These are phyloP conservation scores for Somateria mollissima DNA, from an alignment of 2,797 vertebrate genomes.

Conservation along the genomic window DNA sequence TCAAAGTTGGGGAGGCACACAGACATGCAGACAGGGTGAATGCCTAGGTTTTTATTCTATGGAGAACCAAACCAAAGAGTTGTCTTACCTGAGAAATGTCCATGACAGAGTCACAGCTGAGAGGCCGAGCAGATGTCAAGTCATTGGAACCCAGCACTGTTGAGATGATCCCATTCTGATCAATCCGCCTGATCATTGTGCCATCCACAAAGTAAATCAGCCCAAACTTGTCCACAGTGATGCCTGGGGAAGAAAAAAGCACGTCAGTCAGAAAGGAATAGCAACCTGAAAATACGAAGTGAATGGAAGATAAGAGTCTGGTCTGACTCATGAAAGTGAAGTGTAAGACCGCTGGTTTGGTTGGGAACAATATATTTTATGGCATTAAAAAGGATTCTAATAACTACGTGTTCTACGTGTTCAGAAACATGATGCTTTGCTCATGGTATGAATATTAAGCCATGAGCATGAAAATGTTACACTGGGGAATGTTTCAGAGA, in stretches of 20 bases:
- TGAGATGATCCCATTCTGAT: conserved; percentile 98
- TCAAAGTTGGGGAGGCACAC: background rate
- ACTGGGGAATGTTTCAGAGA: background rate
- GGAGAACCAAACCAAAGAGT: background rate
- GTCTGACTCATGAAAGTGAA: background rate
- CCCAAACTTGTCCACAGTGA: conserved; percentile 95
- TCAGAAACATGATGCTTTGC: background rate
- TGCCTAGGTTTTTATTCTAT: background rate
- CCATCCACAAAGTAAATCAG: conserved; percentile 97
- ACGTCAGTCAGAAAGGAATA: background rate
- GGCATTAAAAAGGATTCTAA: background rate
- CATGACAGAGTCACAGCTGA: conserved; percentile 98
- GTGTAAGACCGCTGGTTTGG: background rate
- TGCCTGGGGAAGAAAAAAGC: conserved; percentile 80
- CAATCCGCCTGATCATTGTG: conserved; percentile 95
- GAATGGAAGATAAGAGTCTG: background rate
- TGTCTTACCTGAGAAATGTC: conserved; percentile 94
- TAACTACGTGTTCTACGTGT: rapidly evolving
- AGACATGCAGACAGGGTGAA: background rate
- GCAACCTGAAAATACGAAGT: background rate
- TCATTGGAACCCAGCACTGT: conserved; percentile 97
- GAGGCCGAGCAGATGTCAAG: conserved; percentile 93
- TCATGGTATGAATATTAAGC: background rate
- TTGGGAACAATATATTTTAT: background rate
- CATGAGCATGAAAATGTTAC: background rate